phyloP scores from a whole-genome alignment of 2,888 invertebrate genomes.

The Cephus rjabovi region DNA sequence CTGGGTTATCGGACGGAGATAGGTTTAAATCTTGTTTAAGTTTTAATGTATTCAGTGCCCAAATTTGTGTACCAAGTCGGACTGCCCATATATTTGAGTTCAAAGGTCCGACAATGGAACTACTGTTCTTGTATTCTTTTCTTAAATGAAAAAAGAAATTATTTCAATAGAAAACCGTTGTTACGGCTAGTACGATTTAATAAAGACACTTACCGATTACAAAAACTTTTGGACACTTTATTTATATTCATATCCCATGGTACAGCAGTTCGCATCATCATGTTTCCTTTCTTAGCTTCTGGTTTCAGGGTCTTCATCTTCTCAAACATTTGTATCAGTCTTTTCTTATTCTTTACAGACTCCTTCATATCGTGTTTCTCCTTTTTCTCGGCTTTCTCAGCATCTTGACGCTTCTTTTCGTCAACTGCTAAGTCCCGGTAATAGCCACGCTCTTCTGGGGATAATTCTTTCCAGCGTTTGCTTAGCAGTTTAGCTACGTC shows the following conservation, averaged over 20 bases:
- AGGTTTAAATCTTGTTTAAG: conserved; percentile 12
- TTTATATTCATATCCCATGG: conserved; percentile 45
- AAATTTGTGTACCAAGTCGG: conserved; percentile 38
- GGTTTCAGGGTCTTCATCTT: conserved; percentile 48
- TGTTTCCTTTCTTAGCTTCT: conserved; percentile 34
- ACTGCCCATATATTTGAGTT: conserved; percentile 40
- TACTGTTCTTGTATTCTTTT: conserved; percentile 5
- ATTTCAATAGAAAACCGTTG: neutral
- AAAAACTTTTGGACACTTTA: conserved; percentile 36
- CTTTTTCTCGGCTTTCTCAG: conserved; percentile 8
- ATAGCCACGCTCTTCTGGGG: conserved; percentile 59
- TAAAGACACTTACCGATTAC: conserved; percentile 19
- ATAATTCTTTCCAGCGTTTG: conserved; percentile 59
- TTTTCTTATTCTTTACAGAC: conserved; percentile 43
- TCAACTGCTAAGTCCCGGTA: conserved; percentile 53
- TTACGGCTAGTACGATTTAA: neutral
- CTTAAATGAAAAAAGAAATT: conserved; percentile 3
- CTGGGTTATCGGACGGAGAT: neutral
- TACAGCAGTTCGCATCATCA: conserved; percentile 43
- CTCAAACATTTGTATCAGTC: conserved; percentile 46
- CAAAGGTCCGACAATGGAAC: conserved; percentile 41
- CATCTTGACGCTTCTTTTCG: conserved; percentile 16
- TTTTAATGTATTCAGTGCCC: conserved; percentile 36
- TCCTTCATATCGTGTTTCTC: conserved; percentile 17
- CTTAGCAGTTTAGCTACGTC: conserved; percentile 62